Evolutionary conservation across 2,113 vertebrate genomes (phyloP).

Genomic region (Hypomesus transpacificus): DNA sequence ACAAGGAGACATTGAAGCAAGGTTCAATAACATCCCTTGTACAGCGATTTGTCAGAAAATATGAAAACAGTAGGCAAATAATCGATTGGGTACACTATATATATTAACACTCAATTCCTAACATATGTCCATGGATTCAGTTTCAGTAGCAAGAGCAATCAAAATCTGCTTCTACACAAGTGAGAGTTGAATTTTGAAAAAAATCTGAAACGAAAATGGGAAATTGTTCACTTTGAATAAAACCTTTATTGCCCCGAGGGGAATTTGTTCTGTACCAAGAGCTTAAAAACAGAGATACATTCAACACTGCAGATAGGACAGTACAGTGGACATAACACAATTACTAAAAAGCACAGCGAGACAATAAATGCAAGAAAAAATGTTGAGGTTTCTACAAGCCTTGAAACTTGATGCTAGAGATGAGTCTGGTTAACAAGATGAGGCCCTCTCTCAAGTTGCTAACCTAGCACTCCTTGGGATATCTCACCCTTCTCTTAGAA

Average conservation of each 20-base stretch:
- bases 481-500: constrained; percentile 46
- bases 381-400: constrained; percentile 39
- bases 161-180: constrained; percentile 6
- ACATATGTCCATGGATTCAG: constrained; percentile 14
- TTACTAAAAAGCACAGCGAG: too few relatives aligned
- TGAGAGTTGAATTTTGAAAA: too few relatives aligned
- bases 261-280: too few relatives aligned
- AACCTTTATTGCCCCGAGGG: too few relatives aligned
- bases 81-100: too few relatives aligned
- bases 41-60: neutral
- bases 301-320: too few relatives aligned
- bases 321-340: too few relatives aligned
- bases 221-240: constrained; percentile 20
- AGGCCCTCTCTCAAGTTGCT: constrained; percentile 56
- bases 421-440: constrained; percentile 58
- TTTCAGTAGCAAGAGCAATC: constrained; percentile 31
- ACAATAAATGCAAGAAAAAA: too few relatives aligned
- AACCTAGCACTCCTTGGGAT: too few relatives aligned
- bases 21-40: neutral
- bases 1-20: neutral
- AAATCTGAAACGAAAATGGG: neutral
- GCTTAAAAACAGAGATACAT: too few relatives aligned
- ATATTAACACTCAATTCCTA: too few relatives aligned
- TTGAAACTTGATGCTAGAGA: constrained; percentile 67
- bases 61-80: too few relatives aligned